Conservation (phyloP, 2,113 vertebrate genomes). For the Climacteris rufus region DNA sequence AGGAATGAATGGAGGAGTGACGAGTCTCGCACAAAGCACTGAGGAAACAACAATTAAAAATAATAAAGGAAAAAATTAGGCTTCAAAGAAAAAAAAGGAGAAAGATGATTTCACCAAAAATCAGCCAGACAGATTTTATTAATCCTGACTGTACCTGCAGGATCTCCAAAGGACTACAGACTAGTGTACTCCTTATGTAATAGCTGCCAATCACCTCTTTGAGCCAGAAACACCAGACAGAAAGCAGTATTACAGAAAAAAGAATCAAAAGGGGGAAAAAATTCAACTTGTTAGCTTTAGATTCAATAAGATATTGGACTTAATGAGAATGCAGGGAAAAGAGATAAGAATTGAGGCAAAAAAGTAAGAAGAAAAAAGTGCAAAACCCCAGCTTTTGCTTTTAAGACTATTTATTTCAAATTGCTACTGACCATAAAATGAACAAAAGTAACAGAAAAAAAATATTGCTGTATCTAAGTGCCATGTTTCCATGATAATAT, state of each 20-base stretch:
- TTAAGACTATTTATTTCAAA: not conserved
- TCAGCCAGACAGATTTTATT: not conserved
- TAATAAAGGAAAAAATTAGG: not conserved
- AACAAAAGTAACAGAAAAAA: slow-evolving; percentile 9
- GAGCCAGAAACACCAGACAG: not conserved
- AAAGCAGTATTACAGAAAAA: not conserved
- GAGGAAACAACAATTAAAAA: not conserved
- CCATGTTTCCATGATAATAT: not conserved
- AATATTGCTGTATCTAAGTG: not conserved
- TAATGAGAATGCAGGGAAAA: not conserved
- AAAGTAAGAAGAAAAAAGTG: not conserved
- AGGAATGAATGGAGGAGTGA: not conserved
- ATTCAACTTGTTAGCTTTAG: not conserved
- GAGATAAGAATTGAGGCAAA: not conserved
- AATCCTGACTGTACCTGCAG: not conserved
- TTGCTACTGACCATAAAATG: not conserved
- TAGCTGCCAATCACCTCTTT: not conserved
- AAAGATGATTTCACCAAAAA: not conserved
- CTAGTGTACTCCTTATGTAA: not conserved
- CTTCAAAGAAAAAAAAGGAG: not conserved
- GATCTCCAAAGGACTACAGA: not conserved
- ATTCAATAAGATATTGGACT: not conserved
- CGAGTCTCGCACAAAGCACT: not conserved
- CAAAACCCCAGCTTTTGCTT: not conserved
- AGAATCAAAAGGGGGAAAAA: accelerated